Evolutionary conservation across 2,888 invertebrate species (phyloP).

Genomic region (Ptycholaimellus sp.): DNA sequence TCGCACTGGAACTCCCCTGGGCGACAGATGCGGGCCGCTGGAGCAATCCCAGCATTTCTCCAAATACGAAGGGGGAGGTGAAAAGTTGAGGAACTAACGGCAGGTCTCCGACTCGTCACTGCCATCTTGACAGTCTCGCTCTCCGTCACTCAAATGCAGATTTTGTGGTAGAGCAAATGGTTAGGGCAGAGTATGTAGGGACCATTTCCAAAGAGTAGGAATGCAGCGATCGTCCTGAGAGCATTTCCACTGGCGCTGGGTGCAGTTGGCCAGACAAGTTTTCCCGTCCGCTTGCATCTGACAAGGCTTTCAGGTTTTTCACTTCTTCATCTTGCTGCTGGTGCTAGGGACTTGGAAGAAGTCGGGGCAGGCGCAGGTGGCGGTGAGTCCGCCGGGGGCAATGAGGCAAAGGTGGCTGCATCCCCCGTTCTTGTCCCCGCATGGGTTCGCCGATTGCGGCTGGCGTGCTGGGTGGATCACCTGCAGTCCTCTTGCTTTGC

Average conservation of each 20-base stretch:
- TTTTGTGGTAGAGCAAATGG: not conserved
- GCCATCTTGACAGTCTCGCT: conserved; percentile 88
- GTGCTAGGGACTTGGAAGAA: too few species aligned
- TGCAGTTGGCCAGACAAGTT: conserved; percentile 69
- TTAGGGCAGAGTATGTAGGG: conserved; percentile 7
- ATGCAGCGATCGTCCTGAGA: conserved; percentile 41
- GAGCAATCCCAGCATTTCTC: too few species aligned
- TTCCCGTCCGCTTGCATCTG: conserved; percentile 1
- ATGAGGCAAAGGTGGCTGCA: conserved; percentile 85
- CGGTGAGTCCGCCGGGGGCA: conserved; percentile 39
- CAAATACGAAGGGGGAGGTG: too few species aligned
- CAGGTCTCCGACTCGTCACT: conserved; percentile 46
- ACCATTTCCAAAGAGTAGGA: conserved; percentile 53
- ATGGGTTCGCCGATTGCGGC: conserved; percentile 63
- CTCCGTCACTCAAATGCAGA: too few species aligned
- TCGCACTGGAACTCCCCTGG: conserved; percentile 75
- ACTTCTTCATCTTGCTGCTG: conserved; percentile 8
- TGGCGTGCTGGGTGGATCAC: conserved; percentile 31
- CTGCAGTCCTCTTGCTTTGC: too few species aligned
- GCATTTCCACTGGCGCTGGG: conserved; percentile 56
- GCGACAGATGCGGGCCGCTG: conserved; percentile 16
- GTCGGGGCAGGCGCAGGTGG: conserved; percentile 69
- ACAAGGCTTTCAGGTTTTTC: conserved; percentile 17
- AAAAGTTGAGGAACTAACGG: conserved; percentile 12
- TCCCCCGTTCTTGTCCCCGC: conserved; percentile 68